A percentile compares a stretch with the other conserved stretches of the same genome.
phyloP scores from a whole-genome alignment of 2,888 invertebrate species.

The Alloplasta piceator region DNA sequence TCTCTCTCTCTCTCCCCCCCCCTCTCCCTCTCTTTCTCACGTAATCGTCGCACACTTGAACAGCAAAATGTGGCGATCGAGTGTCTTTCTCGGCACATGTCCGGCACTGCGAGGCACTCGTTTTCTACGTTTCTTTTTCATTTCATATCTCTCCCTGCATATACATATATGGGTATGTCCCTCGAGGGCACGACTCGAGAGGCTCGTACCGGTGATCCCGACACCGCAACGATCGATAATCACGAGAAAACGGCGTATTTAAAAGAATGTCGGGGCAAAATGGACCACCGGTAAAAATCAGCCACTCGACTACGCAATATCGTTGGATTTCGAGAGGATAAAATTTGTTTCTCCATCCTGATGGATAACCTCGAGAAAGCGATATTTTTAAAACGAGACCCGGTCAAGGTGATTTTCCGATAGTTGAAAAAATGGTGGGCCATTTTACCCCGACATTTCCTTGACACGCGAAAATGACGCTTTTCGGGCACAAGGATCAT shows the following conservation, averaged over 20 bases:
- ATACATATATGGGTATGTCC: background rate
- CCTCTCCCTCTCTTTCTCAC: background rate
- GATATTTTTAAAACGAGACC: too few species aligned
- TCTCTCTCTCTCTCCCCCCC: background rate
- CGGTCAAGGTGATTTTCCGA: too few species aligned
- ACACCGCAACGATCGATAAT: slow-evolving; percentile 48
- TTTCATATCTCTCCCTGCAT: slow-evolving; percentile 33
- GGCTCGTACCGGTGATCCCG: slow-evolving; percentile 32
- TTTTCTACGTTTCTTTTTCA: slow-evolving; percentile 43
- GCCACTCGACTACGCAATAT: background rate
- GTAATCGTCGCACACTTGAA: slow-evolving; percentile 16
- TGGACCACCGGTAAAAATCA: slow-evolving; percentile 5
- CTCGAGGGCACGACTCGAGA: background rate
- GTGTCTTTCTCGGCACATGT: slow-evolving; percentile 32
- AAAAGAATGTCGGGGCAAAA: slow-evolving; percentile 20
- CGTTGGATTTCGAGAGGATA: background rate
- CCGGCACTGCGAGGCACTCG: slow-evolving; percentile 42
- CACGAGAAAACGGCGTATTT: slow-evolving; percentile 33
- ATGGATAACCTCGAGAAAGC: background rate
- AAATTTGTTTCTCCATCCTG: background rate
- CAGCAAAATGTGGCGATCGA: slow-evolving; percentile 26
- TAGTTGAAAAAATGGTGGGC: background rate
- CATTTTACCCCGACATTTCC: slow-evolving; percentile 13
- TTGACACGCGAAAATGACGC: too few species aligned
- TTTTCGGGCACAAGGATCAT: background rate